Evolutionary conservation across 2,888 invertebrate genomes (phyloP).

Genomic region (Ypsolopha scabrella): DNA sequence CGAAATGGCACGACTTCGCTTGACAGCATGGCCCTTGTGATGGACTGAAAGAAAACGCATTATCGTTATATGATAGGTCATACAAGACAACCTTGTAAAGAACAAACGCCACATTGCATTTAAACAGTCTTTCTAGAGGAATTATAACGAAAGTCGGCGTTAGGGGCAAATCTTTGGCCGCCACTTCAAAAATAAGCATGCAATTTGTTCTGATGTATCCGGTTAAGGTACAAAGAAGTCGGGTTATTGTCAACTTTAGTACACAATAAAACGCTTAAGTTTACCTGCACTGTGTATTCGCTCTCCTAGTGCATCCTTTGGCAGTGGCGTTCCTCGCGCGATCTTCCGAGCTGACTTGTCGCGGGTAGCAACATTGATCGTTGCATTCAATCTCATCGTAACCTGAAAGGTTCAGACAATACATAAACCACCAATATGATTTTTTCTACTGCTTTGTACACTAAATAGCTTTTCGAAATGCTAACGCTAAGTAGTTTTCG

Average conservation of each 20-base stretch:
- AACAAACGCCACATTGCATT: neutral
- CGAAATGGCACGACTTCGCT: slow-evolving; percentile 82
- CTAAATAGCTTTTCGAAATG: too few species aligned
- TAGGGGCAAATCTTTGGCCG: too few species aligned
- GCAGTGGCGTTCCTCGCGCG: slow-evolving; percentile 77
- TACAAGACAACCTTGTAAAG: neutral
- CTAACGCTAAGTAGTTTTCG: too few species aligned
- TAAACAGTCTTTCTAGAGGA: too few species aligned
- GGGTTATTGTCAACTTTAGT: neutral
- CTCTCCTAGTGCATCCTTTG: slow-evolving; percentile 83
- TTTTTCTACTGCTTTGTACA: too few species aligned
- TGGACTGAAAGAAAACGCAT: slow-evolving; percentile 73
- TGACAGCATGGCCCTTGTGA: slow-evolving; percentile 98
- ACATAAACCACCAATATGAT: too few species aligned
- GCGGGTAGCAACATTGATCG: slow-evolving; percentile 94
- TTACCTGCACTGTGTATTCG: slow-evolving; percentile 84
- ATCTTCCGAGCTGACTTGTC: slow-evolving; percentile 79
- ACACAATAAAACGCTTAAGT: neutral
- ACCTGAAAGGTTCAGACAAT: slow-evolving; percentile 61
- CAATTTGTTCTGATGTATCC: neutral
- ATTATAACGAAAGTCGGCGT: too few species aligned
- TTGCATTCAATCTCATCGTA: slow-evolving; percentile 93
- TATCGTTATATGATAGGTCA: neutral
- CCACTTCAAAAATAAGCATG: too few species aligned
- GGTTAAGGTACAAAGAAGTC: too few species aligned